Base-by-base conservation (phyloP, 2,888 invertebrate genomes). In the Acholoe squamosa region DNA sequence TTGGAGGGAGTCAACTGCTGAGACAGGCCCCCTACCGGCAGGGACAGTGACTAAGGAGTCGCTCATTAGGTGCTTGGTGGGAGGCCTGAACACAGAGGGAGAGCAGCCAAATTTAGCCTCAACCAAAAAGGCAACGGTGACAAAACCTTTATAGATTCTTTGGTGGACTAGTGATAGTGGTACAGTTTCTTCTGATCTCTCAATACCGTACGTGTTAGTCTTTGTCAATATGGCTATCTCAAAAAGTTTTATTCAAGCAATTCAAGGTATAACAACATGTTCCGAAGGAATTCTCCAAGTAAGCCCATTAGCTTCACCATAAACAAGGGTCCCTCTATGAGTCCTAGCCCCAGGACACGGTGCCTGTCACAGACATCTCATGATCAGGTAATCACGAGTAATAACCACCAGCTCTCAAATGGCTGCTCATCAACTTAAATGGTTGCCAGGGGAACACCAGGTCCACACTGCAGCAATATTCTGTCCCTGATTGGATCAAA, bases 381-480 rank as follows among this genome's bases (percentile, higher is more conserved):
- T 80, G 80, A 80, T 80, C 80, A 80, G 80, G 80, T 80, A 80
- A 80, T 80, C 80, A 43, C 22, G 34, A 43, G 80, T 80, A 80
- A 80, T 80, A 33, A 80, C 34, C 80, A 25, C 43, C 80, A 80
- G 80, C 80, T 43, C 33, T 34, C 12, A 80, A 33, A 43, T 80
- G 43, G 43, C 80, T 80, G 80, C 80, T 80, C 80, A 43, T 80
- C 80, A 80, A 80, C 19, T 43, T 80, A 80, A 80, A 80, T 80
- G 80, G 80, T 80, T 80, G 80, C 80, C 80, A 34, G n/a, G 80
- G 80, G 80, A 80, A 80, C 80, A 34, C 80, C 80, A 80, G 80
- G 43, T 80, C 43, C 22, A 43, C 80, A 80, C 34, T 80, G 80
- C 33, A n/a, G 19, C 80, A 80, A 80, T 80, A 33, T 80, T 80